Base-by-base conservation (phyloP, 1,140 invertebrate species). In the Teleopsis dalmanni region DNA sequence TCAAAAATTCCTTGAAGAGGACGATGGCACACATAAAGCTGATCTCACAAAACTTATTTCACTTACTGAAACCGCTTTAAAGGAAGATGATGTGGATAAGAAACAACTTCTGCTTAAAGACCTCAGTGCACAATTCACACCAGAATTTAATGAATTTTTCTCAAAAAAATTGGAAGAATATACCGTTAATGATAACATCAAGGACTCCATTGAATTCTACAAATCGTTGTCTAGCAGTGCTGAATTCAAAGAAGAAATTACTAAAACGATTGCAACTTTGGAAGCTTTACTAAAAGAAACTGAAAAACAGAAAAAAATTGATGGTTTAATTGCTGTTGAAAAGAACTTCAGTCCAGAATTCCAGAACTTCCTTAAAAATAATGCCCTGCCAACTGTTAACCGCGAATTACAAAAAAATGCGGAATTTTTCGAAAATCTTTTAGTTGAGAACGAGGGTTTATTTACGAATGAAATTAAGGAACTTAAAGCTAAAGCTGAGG, bases 11-110 rank as follows among this genome's bases (percentile, higher is more conserved):
- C 36, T 60, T 8, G 26, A 33, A 23, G 45, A 37, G 16, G 58
- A 58, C 16, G 55, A 58, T 47, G 58, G 54, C 1, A 29, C 57
- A 8, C 55, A 60, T 31, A 60, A 58, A 43, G 52, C 48, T 21
- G 50, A 60, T 35, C 33, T 60, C 3, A 31, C 54, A 18, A 57
- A 55, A 11, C 29, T 60, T 29, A 58, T 60, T 31, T 26, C 19
- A 10, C 31, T 58, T 25, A 57, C 58, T 16, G 58, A 60, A n/a
- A 29, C 54, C 9, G 58, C 58, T 0, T 21, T 60, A 13, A 57
- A 57, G 36, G 27, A 37, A 18, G 53, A 58, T 2, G 47, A 48
- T 18, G 51, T 29, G 31, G 49, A 55, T 4, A 47, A 57, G 26
- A 60, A 60, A n/a, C 50, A 54, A 40, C 22, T 35, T 4, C 41